These are phyloP conservation scores for Callyntrura guangdongensis DNA, from an alignment of 2,888 invertebrate species.

Conservation along the genomic window DNA sequence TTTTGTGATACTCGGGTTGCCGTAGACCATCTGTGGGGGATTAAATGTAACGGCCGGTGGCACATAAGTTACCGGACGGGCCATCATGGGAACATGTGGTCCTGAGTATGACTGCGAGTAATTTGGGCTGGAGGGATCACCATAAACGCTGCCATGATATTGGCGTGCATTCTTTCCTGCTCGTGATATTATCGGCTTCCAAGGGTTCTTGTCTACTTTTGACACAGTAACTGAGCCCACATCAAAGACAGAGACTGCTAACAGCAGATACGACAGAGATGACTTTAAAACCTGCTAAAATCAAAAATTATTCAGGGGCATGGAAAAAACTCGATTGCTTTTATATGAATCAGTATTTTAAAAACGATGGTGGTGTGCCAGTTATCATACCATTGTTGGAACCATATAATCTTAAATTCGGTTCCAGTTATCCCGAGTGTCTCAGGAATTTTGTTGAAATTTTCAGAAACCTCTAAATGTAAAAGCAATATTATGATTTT, in stretches of 20 bases:
- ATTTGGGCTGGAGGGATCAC: neutral
- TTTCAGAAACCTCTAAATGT: neutral
- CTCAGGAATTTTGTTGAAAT: neutral
- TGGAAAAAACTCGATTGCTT: neutral
- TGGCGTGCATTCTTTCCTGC: neutral
- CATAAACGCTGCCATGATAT: neutral
- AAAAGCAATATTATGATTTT: neutral
- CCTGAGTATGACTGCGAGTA: conserved; percentile 22
- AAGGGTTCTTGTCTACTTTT: neutral
- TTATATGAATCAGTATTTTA: neutral
- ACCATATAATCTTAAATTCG: neutral
- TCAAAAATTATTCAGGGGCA: neutral
- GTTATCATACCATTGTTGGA: conserved; percentile 17
- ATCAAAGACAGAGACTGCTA: neutral
- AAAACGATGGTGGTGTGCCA: no score
- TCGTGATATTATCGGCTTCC: neutral
- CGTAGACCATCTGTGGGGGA: conserved; percentile 53
- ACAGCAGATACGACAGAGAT: neutral
- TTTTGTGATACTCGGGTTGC: conserved; percentile 24
- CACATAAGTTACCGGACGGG: conserved; percentile 55
- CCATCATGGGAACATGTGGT: neutral
- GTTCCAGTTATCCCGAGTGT: neutral
- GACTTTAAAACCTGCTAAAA: neutral
- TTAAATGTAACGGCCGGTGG: conserved; percentile 47
- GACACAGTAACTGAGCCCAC: neutral